phyloP scores from a whole-genome alignment of 2,113 vertebrate genomes.

The Crotophaga sulcirostris region DNA sequence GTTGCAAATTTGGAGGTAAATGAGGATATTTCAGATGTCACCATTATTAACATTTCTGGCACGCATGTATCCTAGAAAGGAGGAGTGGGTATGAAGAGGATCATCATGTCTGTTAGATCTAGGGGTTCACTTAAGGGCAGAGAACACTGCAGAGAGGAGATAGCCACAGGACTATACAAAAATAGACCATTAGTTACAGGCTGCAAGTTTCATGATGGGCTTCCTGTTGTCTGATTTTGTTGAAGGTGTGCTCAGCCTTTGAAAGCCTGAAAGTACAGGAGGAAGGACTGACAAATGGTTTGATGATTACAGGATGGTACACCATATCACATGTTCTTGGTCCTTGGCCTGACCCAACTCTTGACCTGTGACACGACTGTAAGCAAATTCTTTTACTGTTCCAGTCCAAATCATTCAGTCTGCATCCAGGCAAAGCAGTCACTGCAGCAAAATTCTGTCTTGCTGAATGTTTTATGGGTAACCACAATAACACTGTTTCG shows the following conservation, averaged over 20 bases:
- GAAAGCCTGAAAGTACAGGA: background rate
- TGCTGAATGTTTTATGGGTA: background rate
- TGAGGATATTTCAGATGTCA: background rate
- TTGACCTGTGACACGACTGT: background rate
- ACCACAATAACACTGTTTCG: background rate
- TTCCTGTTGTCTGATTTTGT: background rate
- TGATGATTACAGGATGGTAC: background rate
- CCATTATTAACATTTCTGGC: background rate
- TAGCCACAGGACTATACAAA: background rate
- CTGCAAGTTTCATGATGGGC: background rate
- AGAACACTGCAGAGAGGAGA: background rate
- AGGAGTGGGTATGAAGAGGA: background rate
- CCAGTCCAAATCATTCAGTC: background rate
- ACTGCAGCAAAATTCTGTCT: background rate
- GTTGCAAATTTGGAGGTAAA: background rate
- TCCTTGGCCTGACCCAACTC: constrained; percentile 17
- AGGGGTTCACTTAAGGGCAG: background rate
- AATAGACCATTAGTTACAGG: background rate
- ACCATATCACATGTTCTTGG: background rate
- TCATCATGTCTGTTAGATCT: background rate
- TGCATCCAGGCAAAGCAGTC: constrained; percentile 11
- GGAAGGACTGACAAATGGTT: background rate
- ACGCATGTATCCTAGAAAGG: background rate
- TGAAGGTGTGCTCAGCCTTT: background rate
- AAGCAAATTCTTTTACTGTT: constrained; percentile 20